Evolutionary conservation across 1,140 invertebrate species (phyloP).

Genomic region (Spodoptera litura): DNA sequence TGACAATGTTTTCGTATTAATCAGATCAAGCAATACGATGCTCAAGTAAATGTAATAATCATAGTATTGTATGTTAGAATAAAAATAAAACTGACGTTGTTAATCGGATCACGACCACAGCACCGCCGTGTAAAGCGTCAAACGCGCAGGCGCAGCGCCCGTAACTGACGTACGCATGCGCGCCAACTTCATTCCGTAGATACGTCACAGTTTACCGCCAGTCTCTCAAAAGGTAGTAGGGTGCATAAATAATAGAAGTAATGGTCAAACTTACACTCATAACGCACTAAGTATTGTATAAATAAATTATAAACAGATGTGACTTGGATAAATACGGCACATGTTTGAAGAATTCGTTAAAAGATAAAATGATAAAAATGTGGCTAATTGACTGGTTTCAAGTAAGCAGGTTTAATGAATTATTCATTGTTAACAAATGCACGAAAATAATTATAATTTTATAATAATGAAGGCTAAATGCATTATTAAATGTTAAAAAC

Average conservation of each 20-base stretch:
- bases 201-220: constrained; percentile 52
- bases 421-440: too few species aligned
- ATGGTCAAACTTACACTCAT: constrained; percentile 28
- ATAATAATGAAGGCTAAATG: too few species aligned
- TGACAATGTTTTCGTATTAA: constrained; percentile 42
- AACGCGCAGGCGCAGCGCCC: constrained; percentile 83
- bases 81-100: constrained; percentile 83
- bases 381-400: not conserved
- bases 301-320: constrained; percentile 28
- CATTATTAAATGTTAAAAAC: too few species aligned
- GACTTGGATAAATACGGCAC: not conserved
- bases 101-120: constrained; percentile 85
- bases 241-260: constrained; percentile 44
- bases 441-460: too few species aligned
- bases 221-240: constrained; percentile 48
- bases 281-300: constrained; percentile 20
- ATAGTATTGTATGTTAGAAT: constrained; percentile 53
- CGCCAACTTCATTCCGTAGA: constrained; percentile 73
- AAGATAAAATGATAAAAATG: not conserved
- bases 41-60: constrained; percentile 50
- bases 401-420: too few species aligned
- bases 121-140: constrained; percentile 84
- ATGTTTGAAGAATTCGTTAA: not conserved
- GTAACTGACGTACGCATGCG: constrained; percentile 82
- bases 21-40: constrained; percentile 69